Percentiles rank a stretch among this genome's conserved stretches.
These are phyloP conservation scores for Drosophila yooni DNA, from an alignment of 2,888 invertebrate genomes.

Conservation along the genomic window DNA sequence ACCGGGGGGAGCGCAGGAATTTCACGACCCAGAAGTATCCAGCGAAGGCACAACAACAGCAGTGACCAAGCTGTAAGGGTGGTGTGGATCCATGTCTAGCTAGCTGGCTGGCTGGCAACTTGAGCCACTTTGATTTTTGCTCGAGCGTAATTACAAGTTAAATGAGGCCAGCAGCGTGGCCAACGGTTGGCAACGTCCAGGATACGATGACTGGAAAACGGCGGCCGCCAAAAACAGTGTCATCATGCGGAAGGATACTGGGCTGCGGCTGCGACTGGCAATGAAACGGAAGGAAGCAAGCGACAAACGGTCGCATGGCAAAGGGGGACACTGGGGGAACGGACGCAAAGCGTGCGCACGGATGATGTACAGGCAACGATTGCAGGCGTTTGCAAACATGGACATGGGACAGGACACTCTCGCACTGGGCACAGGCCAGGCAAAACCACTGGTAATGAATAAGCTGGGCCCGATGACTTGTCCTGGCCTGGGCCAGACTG, in stretches of 20 bases:
- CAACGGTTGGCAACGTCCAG: conserved; percentile 44
- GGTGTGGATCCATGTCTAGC: conserved; percentile 1
- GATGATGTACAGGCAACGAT: conserved; percentile 74
- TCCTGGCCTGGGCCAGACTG: conserved; percentile 18
- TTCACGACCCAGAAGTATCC: conserved; percentile 9
- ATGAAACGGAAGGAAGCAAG: conserved; percentile 76
- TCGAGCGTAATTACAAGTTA: conserved; percentile 83
- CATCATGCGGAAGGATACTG: conserved; percentile 79
- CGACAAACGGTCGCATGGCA: conserved; percentile 51
- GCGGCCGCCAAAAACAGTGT: conserved; percentile 76
- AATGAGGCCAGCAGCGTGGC: conserved; percentile 79
- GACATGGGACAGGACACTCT: conserved; percentile 30
- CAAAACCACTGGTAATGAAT: conserved; percentile 73
- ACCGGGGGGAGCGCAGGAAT: conserved; percentile 10
- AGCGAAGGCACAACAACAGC: conserved; percentile 21
- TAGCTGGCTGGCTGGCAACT: conserved; percentile 61
- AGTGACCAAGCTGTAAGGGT: conserved; percentile 23
- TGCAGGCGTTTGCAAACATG: conserved; percentile 50
- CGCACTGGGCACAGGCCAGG: conserved; percentile 38
- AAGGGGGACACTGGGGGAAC: conserved; percentile 12
- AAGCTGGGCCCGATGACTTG: conserved; percentile 49
- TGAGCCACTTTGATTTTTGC: conserved; percentile 80
- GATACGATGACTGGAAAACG: conserved; percentile 52
- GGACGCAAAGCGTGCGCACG: conserved; percentile 59
- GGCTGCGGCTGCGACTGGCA: conserved; percentile 69